Conservation (phyloP, 2,888 invertebrate species). For the Mimachlamys varia region DNA sequence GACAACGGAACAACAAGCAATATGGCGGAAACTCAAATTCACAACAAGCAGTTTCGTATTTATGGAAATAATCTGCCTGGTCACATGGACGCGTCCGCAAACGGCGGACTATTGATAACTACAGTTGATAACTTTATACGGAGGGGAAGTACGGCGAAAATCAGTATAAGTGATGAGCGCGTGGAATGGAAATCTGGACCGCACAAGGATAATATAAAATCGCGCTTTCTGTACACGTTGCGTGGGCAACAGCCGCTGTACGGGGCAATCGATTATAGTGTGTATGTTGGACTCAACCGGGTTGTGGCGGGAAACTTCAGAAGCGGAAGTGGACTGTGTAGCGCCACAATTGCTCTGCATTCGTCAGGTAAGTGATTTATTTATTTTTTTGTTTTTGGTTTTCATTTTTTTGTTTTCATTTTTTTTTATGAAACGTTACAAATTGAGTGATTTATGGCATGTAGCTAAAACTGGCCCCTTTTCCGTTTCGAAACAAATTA, state of each 20-base stretch:
- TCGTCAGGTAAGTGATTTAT: conserved; percentile 60
- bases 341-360: conserved; percentile 66
- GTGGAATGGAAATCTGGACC: conserved; percentile 71
- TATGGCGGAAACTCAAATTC: conserved; percentile 78
- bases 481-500: no score
- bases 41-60: conserved; percentile 77
- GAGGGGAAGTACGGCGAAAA: conserved; percentile 66
- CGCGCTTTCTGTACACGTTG: conserved; percentile 75
- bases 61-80: conserved; percentile 78
- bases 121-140: conserved; percentile 75
- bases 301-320: conserved; percentile 77
- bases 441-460: no score
- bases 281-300: conserved; percentile 78
- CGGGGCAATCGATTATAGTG: conserved; percentile 69
- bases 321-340: conserved; percentile 76
- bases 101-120: conserved; percentile 77
- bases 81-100: conserved; percentile 75
- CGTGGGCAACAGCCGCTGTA: conserved; percentile 71
- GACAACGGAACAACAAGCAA: conserved; percentile 74
- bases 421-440: neutral
- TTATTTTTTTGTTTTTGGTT: neutral
- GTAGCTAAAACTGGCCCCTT: no score
- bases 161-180: conserved; percentile 73
- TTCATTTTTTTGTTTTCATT: neutral
- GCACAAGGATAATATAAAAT: conserved; percentile 72